A percentile compares a stretch with the other conserved stretches of the same genome.
phyloP scores from a whole-genome alignment of 2,888 invertebrate species.

The Macrostomum cliftonense region DNA sequence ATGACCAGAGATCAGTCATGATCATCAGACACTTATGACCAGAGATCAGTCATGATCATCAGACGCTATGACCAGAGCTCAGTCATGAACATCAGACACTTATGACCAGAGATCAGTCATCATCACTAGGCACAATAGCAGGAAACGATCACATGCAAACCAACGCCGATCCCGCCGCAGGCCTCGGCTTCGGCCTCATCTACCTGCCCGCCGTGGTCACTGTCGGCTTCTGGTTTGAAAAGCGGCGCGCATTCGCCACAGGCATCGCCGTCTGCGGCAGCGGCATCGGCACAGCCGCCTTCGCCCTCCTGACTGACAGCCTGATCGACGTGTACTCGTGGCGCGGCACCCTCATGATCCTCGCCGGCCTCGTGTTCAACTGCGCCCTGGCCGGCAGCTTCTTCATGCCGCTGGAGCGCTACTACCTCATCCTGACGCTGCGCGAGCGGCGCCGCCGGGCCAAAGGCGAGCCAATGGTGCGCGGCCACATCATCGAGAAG shows the following conservation, averaged over 20 bases:
- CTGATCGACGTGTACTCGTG: conserved; percentile 29
- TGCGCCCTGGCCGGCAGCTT: no score
- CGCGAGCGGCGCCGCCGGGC: no score
- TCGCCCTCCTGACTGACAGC: conserved; percentile 28
- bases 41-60: no score
- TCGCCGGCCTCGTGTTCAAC: conserved; percentile 12
- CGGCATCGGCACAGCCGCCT: conserved; percentile 32
- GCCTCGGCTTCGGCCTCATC: conserved; percentile 31
- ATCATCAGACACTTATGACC: no score
- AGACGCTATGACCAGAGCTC: no score
- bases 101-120: no score
- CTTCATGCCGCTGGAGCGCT: no score
- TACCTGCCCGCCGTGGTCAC: conserved; percentile 34
- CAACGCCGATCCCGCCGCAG: conserved; percentile 13
- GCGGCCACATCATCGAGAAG: conserved; percentile 31
- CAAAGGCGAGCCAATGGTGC: background rate
- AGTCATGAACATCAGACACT: no score
- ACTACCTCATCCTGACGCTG: no score
- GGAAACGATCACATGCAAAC: no score
- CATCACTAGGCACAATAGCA: no score
- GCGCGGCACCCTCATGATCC: conserved; percentile 30
- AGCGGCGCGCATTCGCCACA: conserved; percentile 32
- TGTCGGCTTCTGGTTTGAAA: conserved; percentile 36
- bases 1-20: no score
- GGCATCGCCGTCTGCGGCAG: conserved; percentile 34